These are phyloP conservation scores for Aphodius granarius DNA, from an alignment of 2,888 invertebrate species.

Conservation along the genomic window DNA sequence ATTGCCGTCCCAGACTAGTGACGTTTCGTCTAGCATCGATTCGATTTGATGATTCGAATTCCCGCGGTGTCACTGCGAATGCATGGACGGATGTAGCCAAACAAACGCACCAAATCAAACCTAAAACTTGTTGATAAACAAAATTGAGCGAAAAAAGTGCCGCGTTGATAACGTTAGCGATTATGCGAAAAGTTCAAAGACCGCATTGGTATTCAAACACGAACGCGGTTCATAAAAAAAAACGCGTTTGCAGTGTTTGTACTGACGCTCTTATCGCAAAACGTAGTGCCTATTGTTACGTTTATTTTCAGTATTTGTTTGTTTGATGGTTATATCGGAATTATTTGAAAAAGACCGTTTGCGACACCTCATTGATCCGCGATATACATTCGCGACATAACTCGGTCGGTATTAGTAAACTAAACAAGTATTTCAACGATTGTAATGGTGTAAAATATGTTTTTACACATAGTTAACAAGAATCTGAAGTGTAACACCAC, in stretches of 20 bases:
- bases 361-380: neutral
- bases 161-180: neutral
- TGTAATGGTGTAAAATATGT: too few species aligned
- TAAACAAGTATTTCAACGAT: neutral
- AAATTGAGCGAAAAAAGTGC: neutral
- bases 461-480: neutral
- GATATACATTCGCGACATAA: neutral
- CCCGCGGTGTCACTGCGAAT: neutral
- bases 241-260: too few species aligned
- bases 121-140: neutral
- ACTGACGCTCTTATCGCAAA: neutral
- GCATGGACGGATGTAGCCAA: too few species aligned
- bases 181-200: neutral
- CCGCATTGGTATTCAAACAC: neutral
- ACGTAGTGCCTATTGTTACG: neutral
- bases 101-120: neutral
- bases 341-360: neutral
- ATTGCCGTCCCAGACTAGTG: neutral
- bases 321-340: neutral
- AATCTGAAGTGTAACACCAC: too few species aligned
- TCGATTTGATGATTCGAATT: too few species aligned
- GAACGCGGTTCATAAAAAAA: neutral
- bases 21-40: neutral
- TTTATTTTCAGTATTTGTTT: neutral
- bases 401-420: neutral